Conservation (phyloP, 2,888 invertebrate species). For the Anoncus sp. region DNA sequence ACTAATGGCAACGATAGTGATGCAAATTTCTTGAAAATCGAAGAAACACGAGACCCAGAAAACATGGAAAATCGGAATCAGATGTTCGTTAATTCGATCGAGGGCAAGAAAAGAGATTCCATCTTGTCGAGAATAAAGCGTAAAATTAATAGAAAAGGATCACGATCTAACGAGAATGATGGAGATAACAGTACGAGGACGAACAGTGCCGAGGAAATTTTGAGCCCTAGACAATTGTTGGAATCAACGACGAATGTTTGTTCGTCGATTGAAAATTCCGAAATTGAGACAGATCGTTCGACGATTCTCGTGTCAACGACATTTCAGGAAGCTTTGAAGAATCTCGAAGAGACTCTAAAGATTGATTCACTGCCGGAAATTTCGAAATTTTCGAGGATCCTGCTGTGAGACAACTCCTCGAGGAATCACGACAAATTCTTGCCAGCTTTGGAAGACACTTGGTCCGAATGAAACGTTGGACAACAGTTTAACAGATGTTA, state of each 20-base stretch:
- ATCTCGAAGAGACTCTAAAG: conserved; percentile 60
- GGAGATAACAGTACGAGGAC: conserved; percentile 3
- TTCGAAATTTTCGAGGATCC: background rate
- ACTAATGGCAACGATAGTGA: background rate
- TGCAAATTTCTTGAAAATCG: conserved; percentile 8
- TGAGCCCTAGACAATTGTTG: conserved; percentile 59
- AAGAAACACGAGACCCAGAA: conserved; percentile 5
- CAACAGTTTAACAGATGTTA: background rate
- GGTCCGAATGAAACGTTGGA: conserved; percentile 16
- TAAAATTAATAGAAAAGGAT: conserved; percentile 37
- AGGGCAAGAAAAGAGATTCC: conserved; percentile 31
- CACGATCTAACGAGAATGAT: conserved; percentile 15
- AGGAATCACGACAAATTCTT: background rate
- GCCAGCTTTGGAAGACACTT: conserved; percentile 24
- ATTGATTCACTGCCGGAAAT: conserved; percentile 3
- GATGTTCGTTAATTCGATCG: background rate
- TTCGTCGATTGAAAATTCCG: conserved; percentile 46
- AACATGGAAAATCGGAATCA: background rate
- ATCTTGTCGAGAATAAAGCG: conserved; percentile 48
- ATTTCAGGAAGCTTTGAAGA: conserved; percentile 60
- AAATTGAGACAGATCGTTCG: conserved; percentile 29
- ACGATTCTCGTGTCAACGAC: conserved; percentile 8
- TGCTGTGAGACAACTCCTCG: background rate
- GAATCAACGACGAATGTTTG: conserved; percentile 63
- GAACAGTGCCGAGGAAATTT: conserved; percentile 59